Conservation (phyloP, 2,797 vertebrate species). For the Sorex maritimensis region DNA sequence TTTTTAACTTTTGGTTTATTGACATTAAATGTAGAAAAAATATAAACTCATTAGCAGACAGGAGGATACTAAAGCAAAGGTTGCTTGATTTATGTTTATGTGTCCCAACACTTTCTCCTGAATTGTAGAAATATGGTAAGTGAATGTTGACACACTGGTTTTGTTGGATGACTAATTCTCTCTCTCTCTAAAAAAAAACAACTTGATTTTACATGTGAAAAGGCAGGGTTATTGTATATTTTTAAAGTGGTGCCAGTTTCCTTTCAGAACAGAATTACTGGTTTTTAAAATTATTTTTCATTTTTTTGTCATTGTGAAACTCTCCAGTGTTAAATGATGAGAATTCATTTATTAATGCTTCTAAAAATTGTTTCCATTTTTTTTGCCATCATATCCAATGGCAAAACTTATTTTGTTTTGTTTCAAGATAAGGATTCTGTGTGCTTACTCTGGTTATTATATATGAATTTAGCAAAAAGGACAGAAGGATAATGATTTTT, state of each 20-base stretch:
- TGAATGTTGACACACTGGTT: neutral
- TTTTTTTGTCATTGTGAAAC: neutral
- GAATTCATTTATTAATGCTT: conserved; percentile 27
- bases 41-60: conserved; percentile 41
- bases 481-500: neutral
- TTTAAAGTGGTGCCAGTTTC: conserved; percentile 19
- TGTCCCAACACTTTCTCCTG: neutral
- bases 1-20: conserved; percentile 57
- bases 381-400: neutral
- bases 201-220: conserved; percentile 19
- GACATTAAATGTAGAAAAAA: conserved; percentile 41
- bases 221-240: neutral
- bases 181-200: neutral
- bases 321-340: neutral
- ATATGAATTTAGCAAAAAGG: neutral
- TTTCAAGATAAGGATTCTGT: neutral
- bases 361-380: neutral
- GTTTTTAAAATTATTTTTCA: neutral
- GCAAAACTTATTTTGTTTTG: neutral
- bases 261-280: neutral
- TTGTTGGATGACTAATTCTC: neutral
- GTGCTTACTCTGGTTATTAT: conserved; percentile 26
- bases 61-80: neutral
- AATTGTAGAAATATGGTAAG: neutral
- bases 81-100: neutral